Base-by-base conservation (phyloP, 2,113 vertebrate genomes). In the Setophaga coronata region DNA sequence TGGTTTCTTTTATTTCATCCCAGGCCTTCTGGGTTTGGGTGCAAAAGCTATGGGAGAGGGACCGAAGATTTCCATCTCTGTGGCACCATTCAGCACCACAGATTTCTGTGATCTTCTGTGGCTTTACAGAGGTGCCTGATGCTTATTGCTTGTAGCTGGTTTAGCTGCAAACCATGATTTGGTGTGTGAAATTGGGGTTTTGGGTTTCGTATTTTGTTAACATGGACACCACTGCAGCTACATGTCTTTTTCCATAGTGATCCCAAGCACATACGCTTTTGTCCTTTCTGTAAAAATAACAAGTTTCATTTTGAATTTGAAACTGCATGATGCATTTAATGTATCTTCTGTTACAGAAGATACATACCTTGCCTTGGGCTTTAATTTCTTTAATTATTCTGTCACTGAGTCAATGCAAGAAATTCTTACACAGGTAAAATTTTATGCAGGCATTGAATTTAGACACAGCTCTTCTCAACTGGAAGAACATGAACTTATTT, bases 201-300 rank as follows among this genome's bases (percentile, higher is more conserved):
- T 89, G 48, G 13, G 16, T 74, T 92, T 74, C 2, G 0, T 51
- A 9, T 45, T 58, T 58, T 18, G 4, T 43, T 78, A 29, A 11
- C 1, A 9, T 43, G 47, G 67, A 48, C 36, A 40, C 29, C 16
- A 2, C 26, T 47, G 38, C 18, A 62, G 53, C 28, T 45, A 24
- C 1, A 0, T 10, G 26, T 10, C 26, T 36, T 65, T 87, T 74
- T 20, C 28, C 21, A 11, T 1, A 2, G 21, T 9, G 7, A 29
- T 71, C 31, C 79, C 12, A 74, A 53, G 15, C 24, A 19, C 0
- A 0, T 15, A 31, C 20, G 3, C 10, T 67, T 65, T 53, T 62
- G 29, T 83, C 34, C 43, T 23, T 61, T 40, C 58, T 65, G 13
- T 51, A 61, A 47, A 47, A 87, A 28, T 48, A 50, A 70, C 20